Evolutionary conservation across 1,140 invertebrate species (phyloP), one percentile per base, ranked within the genome.

Genomic region (Wiebesia pumilae): DNA sequence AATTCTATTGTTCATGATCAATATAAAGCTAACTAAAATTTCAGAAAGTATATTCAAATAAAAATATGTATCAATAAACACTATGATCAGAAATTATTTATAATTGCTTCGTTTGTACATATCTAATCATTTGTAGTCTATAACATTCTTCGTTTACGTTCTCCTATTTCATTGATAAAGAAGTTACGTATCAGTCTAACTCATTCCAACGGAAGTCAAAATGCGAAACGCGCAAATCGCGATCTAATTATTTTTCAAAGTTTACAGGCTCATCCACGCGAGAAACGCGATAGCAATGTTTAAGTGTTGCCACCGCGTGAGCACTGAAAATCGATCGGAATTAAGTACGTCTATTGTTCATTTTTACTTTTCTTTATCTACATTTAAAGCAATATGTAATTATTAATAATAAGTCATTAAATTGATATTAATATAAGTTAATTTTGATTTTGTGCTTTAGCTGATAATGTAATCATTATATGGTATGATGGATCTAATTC

Each of bases 271-370:
- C 67, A 81, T 69, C 43, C 14, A n/a, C 33, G 30, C 65, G 51
- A 35, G 84, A 85, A 85, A 85, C 14, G 12, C 78, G 78, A 85
- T 79, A 54, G 78, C 84, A n/a, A 47, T 81, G 65, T 85, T 62
- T 84, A 62, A 19, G 77, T 38, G 7, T 33, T 40, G 4, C 0
- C 33, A 54, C 9, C 14, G 33, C 24, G 62, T 73, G n/a, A 35
- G n/a, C 62, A 84, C 67, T 85, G 77, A 89, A 87, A 88, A 90
- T 89, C 85, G 87, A 90, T 90, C 88, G 86, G 88, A 84, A 87
- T 71, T 38, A 33, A 78, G 82, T 85, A 87, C 62, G 67, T 86
- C 80, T 38, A 88, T 85, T 40, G 81, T 81, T 75, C 78, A 24
- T 30, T 47, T 77, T 47, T 78, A 43, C 58, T 62, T 21, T 40